Conservation (phyloP, 2,888 invertebrate species). For the Rhimphoctona megacephalus region DNA sequence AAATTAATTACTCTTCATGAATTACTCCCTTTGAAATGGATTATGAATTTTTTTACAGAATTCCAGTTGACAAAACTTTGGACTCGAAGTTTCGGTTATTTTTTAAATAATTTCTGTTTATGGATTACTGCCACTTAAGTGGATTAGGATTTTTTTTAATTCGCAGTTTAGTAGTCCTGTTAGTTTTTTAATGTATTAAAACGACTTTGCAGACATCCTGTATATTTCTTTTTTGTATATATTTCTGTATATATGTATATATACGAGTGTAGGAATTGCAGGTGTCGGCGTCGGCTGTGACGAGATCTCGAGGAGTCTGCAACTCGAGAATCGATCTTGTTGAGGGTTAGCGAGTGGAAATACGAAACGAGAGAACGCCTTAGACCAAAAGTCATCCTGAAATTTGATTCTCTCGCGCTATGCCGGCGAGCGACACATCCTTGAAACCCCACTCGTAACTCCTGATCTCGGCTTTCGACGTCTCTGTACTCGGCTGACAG, state of each 20-base stretch:
- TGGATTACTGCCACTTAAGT: background rate
- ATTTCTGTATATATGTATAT: background rate
- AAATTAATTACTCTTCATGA: too few species aligned
- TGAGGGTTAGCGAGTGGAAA: conserved; percentile 64
- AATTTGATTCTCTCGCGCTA: conserved; percentile 51
- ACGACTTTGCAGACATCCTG: background rate
- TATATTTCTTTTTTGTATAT: background rate
- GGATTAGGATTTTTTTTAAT: background rate
- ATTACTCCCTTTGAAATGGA: too few species aligned
- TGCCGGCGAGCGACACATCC: conserved; percentile 26
- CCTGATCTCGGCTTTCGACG: conserved; percentile 52
- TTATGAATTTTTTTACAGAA: too few species aligned
- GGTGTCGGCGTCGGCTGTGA: conserved; percentile 60
- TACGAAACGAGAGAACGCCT: conserved; percentile 64
- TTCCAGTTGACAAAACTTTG: too few species aligned
- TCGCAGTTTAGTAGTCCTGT: too few species aligned
- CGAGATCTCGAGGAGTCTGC: conserved; percentile 70
- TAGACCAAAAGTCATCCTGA: conserved; percentile 71
- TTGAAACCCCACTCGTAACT: conserved; percentile 38
- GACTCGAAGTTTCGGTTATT: background rate
- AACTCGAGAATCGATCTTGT: conserved; percentile 73
- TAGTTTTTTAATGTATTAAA: too few species aligned
- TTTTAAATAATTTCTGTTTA: background rate
- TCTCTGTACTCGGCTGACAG: conserved; percentile 35
- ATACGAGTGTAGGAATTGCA: conserved; percentile 18